phyloP scores from a whole-genome alignment of 2,888 invertebrate genomes.

The Harpagoxenus sublaevis region DNA sequence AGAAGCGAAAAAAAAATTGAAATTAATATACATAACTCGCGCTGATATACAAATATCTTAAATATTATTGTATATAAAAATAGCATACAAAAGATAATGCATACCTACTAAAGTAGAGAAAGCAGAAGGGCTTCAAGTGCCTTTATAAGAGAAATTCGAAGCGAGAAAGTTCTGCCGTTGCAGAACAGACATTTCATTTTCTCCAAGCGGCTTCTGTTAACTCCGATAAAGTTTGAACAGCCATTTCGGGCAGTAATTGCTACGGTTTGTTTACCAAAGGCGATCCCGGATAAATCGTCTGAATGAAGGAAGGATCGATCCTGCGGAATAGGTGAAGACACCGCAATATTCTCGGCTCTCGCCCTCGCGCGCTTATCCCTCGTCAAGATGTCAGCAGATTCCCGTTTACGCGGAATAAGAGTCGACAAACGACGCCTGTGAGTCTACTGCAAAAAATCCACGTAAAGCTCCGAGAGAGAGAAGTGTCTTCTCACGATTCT shows the following conservation, averaged over 20 bases:
- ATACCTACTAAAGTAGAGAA: neutral
- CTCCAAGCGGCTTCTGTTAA: conserved; percentile 8
- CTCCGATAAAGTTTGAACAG: conserved; percentile 25
- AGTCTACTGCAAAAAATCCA: neutral
- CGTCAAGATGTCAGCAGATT: conserved; percentile 29
- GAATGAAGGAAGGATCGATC: conserved; percentile 47
- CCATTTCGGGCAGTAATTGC: conserved; percentile 44
- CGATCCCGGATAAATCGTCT: conserved; percentile 11
- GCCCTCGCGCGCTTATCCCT: conserved; percentile 1
- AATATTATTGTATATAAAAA: neutral
- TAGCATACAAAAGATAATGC: neutral
- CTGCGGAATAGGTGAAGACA: neutral
- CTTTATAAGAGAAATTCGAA: neutral
- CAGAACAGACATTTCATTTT: conserved; percentile 21
- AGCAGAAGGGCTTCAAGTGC: neutral
- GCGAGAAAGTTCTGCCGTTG: conserved; percentile 5
- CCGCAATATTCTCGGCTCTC: conserved; percentile 30
- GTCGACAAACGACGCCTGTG: neutral
- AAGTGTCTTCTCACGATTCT: neutral
- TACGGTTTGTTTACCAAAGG: conserved; percentile 47
- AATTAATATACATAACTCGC: neutral
- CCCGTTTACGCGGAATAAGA: neutral
- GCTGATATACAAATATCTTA: neutral
- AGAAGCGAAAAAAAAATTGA: neutral
- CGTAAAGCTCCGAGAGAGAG: neutral